Conservation (phyloP, 2,888 invertebrate genomes). For the Drosophila mettleri region DNA sequence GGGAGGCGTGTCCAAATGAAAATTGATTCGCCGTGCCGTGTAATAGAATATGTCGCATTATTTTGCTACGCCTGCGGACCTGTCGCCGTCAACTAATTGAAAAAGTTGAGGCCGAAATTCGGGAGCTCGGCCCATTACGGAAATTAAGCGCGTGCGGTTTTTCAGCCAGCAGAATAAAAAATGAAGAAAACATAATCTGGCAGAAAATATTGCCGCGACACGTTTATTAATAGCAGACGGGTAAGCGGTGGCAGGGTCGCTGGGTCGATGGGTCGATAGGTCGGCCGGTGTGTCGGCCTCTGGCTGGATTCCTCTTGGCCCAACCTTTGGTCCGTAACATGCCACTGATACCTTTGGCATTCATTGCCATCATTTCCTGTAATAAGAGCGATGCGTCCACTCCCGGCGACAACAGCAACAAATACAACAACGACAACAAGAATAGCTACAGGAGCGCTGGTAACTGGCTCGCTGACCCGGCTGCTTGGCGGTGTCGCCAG, state of each 20-base stretch:
- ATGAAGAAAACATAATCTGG: conserved; percentile 76
- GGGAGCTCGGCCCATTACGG: conserved; percentile 63
- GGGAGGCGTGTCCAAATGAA: conserved; percentile 45
- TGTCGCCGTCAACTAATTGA: conserved; percentile 62
- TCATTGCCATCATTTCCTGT: conserved; percentile 80
- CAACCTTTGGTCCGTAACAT: conserved; percentile 50
- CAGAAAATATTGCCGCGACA: conserved; percentile 71
- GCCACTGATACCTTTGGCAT: conserved; percentile 70
- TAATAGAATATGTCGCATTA: conserved; percentile 69
- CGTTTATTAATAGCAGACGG: conserved; percentile 69
- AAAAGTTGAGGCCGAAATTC: conserved; percentile 70
- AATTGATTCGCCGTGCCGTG: conserved; percentile 65
- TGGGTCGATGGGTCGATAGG: conserved; percentile 5
- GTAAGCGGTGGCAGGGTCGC: not conserved
- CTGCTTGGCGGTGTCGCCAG: conserved; percentile 10
- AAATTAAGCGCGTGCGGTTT: conserved; percentile 76
- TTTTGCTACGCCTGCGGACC: conserved; percentile 33
- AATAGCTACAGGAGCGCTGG: conserved; percentile 17
- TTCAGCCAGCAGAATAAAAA: conserved; percentile 38
- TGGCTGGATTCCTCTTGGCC: conserved; percentile 16
- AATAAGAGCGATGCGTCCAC: conserved; percentile 70
- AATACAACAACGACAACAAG: conserved; percentile 13
- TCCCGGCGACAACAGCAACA: conserved; percentile 29
- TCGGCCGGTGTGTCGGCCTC: not conserved
- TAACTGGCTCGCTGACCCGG: conserved; percentile 32